These are phyloP conservation scores for Ochlodes sylvanus DNA, from an alignment of 2,888 invertebrate species.

Conservation along the genomic window DNA sequence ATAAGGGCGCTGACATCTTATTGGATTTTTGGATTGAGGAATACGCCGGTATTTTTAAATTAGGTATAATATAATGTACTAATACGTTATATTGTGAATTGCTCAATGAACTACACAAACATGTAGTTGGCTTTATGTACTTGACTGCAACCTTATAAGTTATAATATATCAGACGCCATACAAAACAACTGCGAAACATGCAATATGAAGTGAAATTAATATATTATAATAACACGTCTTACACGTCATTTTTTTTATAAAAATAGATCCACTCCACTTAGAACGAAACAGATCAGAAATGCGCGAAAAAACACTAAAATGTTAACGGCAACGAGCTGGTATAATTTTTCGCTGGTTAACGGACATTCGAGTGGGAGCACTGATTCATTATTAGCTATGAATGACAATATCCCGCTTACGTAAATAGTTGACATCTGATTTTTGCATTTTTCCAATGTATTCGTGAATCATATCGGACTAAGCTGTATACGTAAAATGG, in stretches of 20 bases:
- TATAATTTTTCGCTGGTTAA: too few relatives aligned
- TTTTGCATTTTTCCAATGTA: constrained; percentile 42
- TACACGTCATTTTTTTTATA: constrained; percentile 6
- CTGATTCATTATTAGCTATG: constrained; percentile 45
- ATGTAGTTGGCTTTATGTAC: neutral
- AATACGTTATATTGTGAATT: neutral
- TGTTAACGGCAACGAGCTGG: too few relatives aligned
- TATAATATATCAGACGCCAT: too few relatives aligned
- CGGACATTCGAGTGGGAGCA: constrained; percentile 39
- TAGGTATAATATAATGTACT: neutral
- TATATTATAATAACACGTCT: too few relatives aligned
- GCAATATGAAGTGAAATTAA: too few relatives aligned
- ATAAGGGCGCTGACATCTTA: constrained; percentile 44
- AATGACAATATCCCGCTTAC: constrained; percentile 39
- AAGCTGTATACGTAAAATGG: constrained; percentile 37
- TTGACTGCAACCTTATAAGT: too few relatives aligned
- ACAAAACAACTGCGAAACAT: too few relatives aligned
- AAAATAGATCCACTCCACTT: neutral
- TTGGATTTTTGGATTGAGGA: constrained; percentile 40
- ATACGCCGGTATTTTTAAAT: neutral
- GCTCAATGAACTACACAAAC: neutral
- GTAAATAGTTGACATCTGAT: constrained; percentile 37
- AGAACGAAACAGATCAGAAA: neutral
- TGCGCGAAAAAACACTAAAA: constrained; percentile 3
- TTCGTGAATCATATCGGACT: constrained; percentile 38